Conservation (phyloP, 2,888 invertebrate genomes). For the Exocentrus adspersus region DNA sequence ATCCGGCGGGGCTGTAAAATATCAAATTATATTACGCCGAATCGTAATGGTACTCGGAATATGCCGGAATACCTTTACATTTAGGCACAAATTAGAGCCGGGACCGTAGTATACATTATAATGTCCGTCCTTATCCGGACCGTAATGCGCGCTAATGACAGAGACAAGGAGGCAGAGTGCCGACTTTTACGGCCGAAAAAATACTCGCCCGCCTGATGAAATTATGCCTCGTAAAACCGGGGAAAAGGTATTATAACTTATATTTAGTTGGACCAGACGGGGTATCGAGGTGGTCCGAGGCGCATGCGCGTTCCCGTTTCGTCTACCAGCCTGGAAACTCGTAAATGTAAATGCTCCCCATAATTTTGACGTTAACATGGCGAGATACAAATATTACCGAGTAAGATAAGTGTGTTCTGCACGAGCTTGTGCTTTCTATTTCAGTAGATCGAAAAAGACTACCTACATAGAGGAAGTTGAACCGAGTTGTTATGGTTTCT, state of each 20-base stretch:
- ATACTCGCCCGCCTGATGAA: slow-evolving; percentile 59
- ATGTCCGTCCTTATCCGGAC: slow-evolving; percentile 27
- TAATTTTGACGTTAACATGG: slow-evolving; percentile 23
- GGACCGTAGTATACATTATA: slow-evolving; percentile 31
- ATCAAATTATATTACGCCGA: slow-evolving; percentile 58
- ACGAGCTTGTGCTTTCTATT: slow-evolving; percentile 5
- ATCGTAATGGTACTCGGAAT: slow-evolving; percentile 55
- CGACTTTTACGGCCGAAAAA: slow-evolving; percentile 58
- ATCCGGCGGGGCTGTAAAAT: slow-evolving; percentile 55
- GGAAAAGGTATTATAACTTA: slow-evolving; percentile 54
- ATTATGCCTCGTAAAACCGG: slow-evolving; percentile 60
- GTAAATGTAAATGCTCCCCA: slow-evolving; percentile 26
- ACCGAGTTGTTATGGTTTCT: too few species aligned
- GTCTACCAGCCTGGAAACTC: slow-evolving; percentile 14
- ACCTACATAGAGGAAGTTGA: too few species aligned
- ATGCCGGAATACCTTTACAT: slow-evolving; percentile 37
- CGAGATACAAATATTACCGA: slow-evolving; percentile 19
- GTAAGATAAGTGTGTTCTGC: slow-evolving; percentile 12
- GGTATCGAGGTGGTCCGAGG: slow-evolving; percentile 19
- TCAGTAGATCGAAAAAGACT: too few species aligned
- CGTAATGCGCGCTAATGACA: slow-evolving; percentile 53
- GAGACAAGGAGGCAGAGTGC: slow-evolving; percentile 54
- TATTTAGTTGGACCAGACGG: slow-evolving; percentile 46
- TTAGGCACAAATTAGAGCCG: slow-evolving; percentile 48
- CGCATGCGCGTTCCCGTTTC: slow-evolving; percentile 10